Percentiles rank a stretch among this genome's conserved stretches.
These are phyloP conservation scores for Vireo altiloquus DNA, from an alignment of 2,113 vertebrate genomes.

Conservation along the genomic window DNA sequence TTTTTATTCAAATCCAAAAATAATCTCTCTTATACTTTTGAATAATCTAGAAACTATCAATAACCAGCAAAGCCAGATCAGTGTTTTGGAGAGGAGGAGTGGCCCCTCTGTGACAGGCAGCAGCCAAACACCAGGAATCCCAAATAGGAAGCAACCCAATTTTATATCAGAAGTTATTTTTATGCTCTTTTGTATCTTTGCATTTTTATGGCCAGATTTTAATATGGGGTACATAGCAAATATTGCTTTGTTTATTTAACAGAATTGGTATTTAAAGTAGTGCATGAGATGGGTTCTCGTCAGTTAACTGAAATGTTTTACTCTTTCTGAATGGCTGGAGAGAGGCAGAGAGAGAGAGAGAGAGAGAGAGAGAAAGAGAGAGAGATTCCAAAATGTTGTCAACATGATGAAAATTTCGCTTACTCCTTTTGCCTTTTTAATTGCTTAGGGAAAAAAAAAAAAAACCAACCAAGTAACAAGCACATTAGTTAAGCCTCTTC, in stretches of 20 bases:
- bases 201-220: slow-evolving; percentile 15
- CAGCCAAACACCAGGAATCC: not conserved
- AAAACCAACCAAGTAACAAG: not conserved
- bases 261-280: not conserved
- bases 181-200: slow-evolving; percentile 19
- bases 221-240: not conserved
- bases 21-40: not conserved
- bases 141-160: not conserved
- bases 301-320: not conserved
- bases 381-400: slow-evolving; percentile 21
- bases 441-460: not conserved
- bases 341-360: slow-evolving; percentile 30
- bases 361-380: not conserved
- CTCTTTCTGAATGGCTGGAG: slow-evolving; percentile 20
- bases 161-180: slow-evolving; percentile 5
- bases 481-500: slow-evolving; percentile 66
- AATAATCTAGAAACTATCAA: not conserved
- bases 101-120: not conserved
- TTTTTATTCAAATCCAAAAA: not conserved
- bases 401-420: slow-evolving; percentile 29
- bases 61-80: not conserved
- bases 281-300: not conserved
- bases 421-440: slow-evolving; percentile 61
- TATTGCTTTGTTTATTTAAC: not conserved
- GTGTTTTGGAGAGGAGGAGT: not conserved